These are phyloP conservation scores for Plebejus argus DNA, from an alignment of 2,888 invertebrate genomes.

Conservation along the genomic window DNA sequence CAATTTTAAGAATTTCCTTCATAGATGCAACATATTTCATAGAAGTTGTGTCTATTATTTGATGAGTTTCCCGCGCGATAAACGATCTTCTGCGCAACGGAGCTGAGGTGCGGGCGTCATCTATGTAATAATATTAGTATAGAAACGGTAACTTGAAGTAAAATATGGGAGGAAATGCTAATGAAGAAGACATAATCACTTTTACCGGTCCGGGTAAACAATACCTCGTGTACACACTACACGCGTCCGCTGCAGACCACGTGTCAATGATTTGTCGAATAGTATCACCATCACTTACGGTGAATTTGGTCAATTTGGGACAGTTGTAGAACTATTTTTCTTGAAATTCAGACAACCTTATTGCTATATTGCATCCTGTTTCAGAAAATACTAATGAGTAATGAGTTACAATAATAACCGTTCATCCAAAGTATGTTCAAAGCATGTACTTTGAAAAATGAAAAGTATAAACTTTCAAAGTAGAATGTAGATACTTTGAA, in stretches of 20 bases:
- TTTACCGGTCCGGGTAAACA: constrained; percentile 12
- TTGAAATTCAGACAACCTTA: neutral
- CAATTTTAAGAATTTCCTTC: too few relatives aligned
- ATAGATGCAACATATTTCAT: too few relatives aligned
- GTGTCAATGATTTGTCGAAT: neutral
- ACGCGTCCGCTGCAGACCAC: neutral
- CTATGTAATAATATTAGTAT: neutral
- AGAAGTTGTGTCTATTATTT: too few relatives aligned
- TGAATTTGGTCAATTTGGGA: neutral
- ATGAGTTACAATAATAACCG: too few relatives aligned
- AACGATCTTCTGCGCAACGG: neutral
- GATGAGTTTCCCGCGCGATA: neutral
- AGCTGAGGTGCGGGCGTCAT: neutral
- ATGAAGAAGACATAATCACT: constrained; percentile 7
- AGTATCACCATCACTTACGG: neutral
- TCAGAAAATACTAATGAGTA: neutral
- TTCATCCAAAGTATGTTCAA: too few relatives aligned
- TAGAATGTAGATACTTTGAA: too few relatives aligned
- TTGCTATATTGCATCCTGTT: too few relatives aligned
- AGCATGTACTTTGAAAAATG: too few relatives aligned
- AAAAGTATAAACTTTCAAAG: too few relatives aligned
- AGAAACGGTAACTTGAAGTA: neutral
- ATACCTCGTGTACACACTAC: neutral
- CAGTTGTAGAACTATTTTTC: neutral
- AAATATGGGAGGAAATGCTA: constrained; percentile 1